phyloP scores from a whole-genome alignment of 1,140 invertebrate genomes.

The Teleogryllus occipitalis region DNA sequence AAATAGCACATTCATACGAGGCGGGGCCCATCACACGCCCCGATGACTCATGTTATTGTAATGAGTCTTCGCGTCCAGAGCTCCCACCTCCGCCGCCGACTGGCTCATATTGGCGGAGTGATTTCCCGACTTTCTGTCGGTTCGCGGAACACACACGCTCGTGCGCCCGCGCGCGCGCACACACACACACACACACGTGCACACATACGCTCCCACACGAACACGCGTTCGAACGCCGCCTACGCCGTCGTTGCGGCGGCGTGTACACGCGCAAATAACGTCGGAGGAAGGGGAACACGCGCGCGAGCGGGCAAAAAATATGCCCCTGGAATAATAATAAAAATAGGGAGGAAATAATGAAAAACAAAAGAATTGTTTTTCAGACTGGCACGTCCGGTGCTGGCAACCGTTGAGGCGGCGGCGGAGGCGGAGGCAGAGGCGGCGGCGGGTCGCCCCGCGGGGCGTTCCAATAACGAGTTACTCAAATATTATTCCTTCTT shows the following conservation, averaged over 20 bases:
- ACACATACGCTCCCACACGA: not conserved
- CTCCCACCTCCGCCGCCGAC: no score
- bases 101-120: not conserved
- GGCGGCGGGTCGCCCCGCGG: not conserved
- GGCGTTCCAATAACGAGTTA: not conserved
- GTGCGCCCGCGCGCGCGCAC: no score
- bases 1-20: conserved; percentile 1
- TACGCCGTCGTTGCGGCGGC: no score
- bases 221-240: not conserved
- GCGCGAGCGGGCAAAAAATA: not conserved
- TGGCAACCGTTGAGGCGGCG: not conserved
- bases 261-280: not conserved
- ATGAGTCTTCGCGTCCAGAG: not conserved
- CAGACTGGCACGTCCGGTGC: not conserved
- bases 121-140: not conserved
- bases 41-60: conserved; percentile 1
- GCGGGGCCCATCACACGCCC: not conserved
- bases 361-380: conserved; percentile 6
- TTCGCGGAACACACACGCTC: not conserved
- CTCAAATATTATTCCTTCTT: conserved; percentile 5
- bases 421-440: no score
- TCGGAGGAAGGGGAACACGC: not conserved
- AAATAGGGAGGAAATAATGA: conserved; percentile 1
- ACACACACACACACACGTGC: not conserved
- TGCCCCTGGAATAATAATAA: conserved; percentile 4